Conservation (phyloP, 2,113 vertebrate genomes). For the Falco punctatus region DNA sequence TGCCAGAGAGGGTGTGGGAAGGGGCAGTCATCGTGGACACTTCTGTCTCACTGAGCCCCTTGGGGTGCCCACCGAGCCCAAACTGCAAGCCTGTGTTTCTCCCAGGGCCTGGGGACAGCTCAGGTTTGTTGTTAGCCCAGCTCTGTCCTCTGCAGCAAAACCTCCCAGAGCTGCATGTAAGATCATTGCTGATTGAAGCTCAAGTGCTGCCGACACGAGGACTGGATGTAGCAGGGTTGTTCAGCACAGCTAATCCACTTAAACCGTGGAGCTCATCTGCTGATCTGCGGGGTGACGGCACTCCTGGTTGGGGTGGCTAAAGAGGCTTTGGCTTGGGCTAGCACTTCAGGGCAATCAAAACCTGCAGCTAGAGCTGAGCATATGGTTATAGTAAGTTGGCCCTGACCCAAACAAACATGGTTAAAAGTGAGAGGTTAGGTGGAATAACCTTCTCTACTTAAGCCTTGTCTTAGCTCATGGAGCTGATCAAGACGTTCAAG, state of each 20-base stretch:
- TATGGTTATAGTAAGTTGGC: constrained; percentile 13
- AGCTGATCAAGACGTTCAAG: background rate
- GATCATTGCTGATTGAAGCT: background rate
- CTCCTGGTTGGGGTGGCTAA: background rate
- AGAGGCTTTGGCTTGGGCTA: constrained; percentile 41
- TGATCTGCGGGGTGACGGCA: background rate
- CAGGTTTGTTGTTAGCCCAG: background rate
- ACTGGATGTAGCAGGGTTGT: background rate
- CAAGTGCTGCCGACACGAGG: accelerated
- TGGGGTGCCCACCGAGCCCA: accelerated
- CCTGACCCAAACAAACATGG: background rate
- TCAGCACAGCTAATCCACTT: constrained; percentile 46
- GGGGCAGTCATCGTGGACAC: accelerated
- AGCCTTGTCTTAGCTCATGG: background rate
- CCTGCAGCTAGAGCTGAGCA: background rate
- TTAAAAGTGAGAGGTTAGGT: constrained; percentile 29
- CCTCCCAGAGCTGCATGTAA: background rate
- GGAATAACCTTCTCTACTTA: background rate
- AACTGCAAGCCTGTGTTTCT: background rate
- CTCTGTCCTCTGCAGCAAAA: background rate
- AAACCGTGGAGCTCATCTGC: constrained; percentile 1
- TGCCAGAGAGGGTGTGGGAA: background rate
- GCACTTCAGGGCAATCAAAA: background rate
- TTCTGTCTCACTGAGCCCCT: background rate
- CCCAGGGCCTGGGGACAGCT: background rate